Conservation (phyloP, 2,888 invertebrate species). For the Pseudococcus longispinus region DNA sequence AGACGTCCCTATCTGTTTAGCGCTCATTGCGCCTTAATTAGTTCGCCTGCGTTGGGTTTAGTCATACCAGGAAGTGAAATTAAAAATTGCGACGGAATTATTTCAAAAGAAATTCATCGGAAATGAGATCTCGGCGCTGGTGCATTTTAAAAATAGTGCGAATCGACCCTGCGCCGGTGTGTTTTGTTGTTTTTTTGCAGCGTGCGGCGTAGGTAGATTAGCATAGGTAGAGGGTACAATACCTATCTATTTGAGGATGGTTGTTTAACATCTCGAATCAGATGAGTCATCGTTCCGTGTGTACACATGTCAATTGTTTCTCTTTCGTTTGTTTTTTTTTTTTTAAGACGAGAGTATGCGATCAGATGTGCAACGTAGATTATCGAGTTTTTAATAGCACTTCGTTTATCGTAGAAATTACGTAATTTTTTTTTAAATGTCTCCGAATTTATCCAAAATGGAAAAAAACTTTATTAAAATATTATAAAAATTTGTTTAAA, state of each 20-base stretch:
- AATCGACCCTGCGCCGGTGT: background rate
- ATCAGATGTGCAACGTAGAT: background rate
- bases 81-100: constrained; percentile 18
- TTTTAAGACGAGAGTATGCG: background rate
- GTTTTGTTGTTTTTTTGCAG: background rate
- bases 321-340: background rate
- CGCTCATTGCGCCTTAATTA: constrained; percentile 20
- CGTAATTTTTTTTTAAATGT: too few species aligned
- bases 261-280: background rate
- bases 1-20: constrained; percentile 15
- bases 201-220: background rate
- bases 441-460: too few species aligned
- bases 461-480: too few species aligned
- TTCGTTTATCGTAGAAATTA: too few species aligned
- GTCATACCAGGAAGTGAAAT: constrained; percentile 28
- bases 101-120: constrained; percentile 19
- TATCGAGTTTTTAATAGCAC: background rate
- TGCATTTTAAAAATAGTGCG: background rate
- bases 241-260: background rate
- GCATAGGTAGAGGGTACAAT: background rate
- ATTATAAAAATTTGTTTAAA: too few species aligned
- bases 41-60: background rate
- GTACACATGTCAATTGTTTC: background rate
- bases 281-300: background rate
- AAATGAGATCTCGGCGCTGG: background rate